Conservation (phyloP, 2,113 vertebrate species). For the Pampusana beccarii region DNA sequence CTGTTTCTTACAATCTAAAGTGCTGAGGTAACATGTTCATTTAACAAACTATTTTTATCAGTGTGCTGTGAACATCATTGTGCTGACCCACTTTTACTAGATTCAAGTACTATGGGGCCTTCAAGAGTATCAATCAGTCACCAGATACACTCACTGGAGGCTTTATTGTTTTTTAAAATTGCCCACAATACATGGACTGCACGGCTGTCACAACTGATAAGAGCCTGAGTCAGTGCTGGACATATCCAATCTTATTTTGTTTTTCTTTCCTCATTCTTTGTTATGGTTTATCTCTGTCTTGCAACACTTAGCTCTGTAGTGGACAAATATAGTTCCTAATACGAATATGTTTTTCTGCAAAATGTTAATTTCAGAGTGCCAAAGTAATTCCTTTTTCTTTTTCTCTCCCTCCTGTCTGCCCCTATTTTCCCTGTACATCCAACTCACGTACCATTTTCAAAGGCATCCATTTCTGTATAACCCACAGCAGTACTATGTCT, state of each 20-base stretch:
- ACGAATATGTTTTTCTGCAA: background rate
- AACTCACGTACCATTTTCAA: background rate
- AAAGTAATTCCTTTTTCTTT: background rate
- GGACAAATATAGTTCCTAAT: background rate
- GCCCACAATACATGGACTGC: background rate
- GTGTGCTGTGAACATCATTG: background rate
- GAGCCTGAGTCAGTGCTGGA: background rate
- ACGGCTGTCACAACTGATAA: slow-evolving; percentile 40
- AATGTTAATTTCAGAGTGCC: background rate
- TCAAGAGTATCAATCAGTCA: background rate
- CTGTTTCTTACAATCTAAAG: background rate
- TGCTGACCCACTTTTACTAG: background rate
- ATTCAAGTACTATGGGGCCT: background rate
- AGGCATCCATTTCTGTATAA: background rate
- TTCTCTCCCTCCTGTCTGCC: background rate
- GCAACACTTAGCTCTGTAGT: background rate
- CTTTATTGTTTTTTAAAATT: background rate
- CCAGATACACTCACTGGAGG: background rate
- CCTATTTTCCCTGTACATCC: background rate
- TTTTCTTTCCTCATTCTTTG: background rate
- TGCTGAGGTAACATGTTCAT: background rate
- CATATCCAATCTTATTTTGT: background rate
- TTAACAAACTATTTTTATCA: background rate
- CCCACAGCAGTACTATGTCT: background rate
- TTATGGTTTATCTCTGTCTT: slow-evolving; percentile 31